Conservation (phyloP, 2,797 vertebrate genomes). For the Anguilla pacifica region DNA sequence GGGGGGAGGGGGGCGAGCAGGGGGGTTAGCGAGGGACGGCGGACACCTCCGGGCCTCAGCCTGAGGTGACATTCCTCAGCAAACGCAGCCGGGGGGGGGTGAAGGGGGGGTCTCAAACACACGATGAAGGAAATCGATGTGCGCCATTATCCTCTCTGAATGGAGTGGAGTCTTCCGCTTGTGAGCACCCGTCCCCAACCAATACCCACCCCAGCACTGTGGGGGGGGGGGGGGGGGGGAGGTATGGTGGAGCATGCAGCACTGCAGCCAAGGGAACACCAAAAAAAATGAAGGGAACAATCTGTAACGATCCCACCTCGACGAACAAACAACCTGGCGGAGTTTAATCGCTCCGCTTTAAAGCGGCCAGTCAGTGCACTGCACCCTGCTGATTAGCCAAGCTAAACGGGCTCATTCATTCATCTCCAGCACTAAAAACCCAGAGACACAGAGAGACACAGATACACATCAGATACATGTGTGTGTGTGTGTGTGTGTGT, state of each 20-base stretch:
- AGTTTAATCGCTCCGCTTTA: not conserved
- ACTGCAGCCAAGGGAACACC: not conserved
- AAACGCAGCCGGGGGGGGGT: slow-evolving; percentile 63
- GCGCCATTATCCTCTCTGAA: slow-evolving; percentile 2
- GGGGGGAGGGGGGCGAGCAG: slow-evolving; percentile 23
- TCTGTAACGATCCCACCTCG: not conserved
- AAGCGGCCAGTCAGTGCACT: not conserved
- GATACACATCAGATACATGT: not conserved
- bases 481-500: not conserved
- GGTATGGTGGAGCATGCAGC: not conserved
- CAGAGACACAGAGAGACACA: too few relatives aligned
- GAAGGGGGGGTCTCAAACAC: not conserved
- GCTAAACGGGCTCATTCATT: not conserved
- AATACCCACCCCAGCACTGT: not conserved
- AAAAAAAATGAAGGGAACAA: not conserved
- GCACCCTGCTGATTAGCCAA: not conserved
- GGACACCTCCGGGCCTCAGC: slow-evolving; percentile 76
- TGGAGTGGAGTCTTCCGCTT: not conserved
- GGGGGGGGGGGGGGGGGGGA: not conserved
- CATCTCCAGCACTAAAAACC: not conserved
- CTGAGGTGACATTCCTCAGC: slow-evolving; percentile 79
- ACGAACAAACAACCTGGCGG: not conserved
- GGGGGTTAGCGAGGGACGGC: slow-evolving; percentile 57
- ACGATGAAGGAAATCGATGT: slow-evolving; percentile 9
- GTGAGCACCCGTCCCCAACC: not conserved